Percentiles rank a stretch among this genome's conserved stretches.
Conservation (phyloP, 2,888 invertebrate species). For the Chalcosyrphus nemorum region DNA sequence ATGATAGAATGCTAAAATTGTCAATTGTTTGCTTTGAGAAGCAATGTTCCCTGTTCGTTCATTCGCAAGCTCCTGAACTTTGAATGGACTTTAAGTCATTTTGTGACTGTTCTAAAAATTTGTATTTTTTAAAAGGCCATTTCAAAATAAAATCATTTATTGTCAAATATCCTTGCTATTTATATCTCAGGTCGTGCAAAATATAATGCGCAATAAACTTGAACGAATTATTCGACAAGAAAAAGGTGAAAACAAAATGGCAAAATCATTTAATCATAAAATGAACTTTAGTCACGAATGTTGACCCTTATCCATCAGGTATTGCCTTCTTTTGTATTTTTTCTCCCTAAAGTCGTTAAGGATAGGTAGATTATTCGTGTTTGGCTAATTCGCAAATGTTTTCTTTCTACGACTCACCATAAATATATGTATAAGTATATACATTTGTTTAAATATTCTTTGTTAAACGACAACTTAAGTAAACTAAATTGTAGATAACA, state of each 20-base stretch:
- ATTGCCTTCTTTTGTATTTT: slow-evolving; percentile 1
- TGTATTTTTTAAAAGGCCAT: no score
- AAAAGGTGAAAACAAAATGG: background rate
- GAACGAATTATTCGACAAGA: background rate
- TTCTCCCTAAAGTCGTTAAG: background rate
- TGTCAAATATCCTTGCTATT: background rate
- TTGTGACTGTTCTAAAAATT: no score
- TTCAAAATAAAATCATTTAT: no score
- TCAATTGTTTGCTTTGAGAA: no score
- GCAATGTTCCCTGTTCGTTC: no score
- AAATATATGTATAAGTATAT: no score
- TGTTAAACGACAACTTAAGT: no score
- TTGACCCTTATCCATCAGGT: background rate
- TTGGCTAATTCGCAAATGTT: background rate
- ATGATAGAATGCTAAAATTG: no score
- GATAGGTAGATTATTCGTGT: background rate
- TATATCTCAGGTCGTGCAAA: background rate
- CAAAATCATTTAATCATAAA: slow-evolving; percentile 13
- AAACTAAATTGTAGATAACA: background rate
- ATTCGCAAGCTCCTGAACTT: no score
- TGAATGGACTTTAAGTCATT: no score
- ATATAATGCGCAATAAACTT: background rate
- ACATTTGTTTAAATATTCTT: no score
- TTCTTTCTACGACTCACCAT: background rate
- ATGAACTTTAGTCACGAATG: slow-evolving; percentile 11